phyloP scores from a whole-genome alignment of 2,113 vertebrate genomes.

The Cairina moschata region DNA sequence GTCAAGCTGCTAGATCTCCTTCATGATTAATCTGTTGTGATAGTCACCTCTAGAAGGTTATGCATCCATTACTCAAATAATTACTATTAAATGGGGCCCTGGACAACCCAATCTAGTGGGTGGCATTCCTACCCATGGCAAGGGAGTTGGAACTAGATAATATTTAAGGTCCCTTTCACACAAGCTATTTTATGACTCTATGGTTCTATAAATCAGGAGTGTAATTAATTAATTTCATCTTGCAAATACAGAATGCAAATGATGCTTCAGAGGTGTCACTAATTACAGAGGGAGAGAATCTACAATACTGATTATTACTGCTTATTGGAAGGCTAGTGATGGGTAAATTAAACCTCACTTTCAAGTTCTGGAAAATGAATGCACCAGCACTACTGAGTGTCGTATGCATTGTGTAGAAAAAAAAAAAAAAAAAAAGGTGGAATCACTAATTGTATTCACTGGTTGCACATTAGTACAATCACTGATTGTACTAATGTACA shows the following conservation, averaged over 20 bases:
- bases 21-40: neutral
- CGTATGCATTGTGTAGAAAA: neutral
- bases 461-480: no score
- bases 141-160: no score
- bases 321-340: neutral
- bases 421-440: fast-evolving
- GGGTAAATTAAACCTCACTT: neutral
- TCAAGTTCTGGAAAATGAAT: neutral
- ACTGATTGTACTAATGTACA: neutral
- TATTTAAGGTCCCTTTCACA: no score
- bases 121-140: no score
- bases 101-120: no score
- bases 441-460: neutral
- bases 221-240: neutral
- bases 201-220: neutral
- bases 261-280: neutral
- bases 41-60: neutral
- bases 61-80: neutral
- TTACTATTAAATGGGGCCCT: neutral
- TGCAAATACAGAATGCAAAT: neutral
- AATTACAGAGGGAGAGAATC: neutral
- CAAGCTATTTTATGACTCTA: no score
- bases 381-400: neutral
- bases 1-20: neutral
- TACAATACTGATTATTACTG: neutral